phyloP scores from a whole-genome alignment of 2,888 invertebrate species.

The Napeogenes inachia region DNA sequence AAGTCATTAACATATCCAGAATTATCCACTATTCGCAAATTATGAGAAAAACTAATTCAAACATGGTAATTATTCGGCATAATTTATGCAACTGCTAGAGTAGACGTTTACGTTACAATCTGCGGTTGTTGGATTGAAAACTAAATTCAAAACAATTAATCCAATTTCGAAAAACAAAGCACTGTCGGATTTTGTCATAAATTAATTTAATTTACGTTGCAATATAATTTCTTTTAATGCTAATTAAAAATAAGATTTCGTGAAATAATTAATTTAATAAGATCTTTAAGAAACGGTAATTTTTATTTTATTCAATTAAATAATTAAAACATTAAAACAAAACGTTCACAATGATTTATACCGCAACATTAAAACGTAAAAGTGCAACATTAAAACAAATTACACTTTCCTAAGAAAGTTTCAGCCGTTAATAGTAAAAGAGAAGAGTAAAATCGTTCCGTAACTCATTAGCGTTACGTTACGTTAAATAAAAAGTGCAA shows the following conservation, averaged over 20 bases:
- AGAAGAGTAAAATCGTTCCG: slow-evolving; percentile 25
- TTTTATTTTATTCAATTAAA: too few species aligned
- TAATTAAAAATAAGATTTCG: too few species aligned
- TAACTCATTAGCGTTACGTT: slow-evolving; percentile 32
- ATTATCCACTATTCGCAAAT: too few species aligned
- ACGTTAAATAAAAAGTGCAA: slow-evolving; percentile 24
- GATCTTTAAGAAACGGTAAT: too few species aligned
- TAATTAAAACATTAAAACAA: too few species aligned
- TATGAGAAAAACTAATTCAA: too few species aligned
- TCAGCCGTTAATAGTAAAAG: slow-evolving; percentile 11
- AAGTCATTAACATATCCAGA: too few species aligned
- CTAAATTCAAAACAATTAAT: slow-evolving; percentile 9
- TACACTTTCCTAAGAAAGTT: slow-evolving; percentile 7
- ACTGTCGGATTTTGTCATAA: slow-evolving; percentile 9
- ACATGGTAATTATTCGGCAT: too few species aligned
- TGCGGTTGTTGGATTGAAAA: slow-evolving; percentile 13
- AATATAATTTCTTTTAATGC: too few species aligned
- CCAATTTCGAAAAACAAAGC: slow-evolving; percentile 15
- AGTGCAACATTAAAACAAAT: neutral
- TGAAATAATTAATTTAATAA: too few species aligned
- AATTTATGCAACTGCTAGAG: slow-evolving; percentile 2
- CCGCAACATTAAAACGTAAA: too few species aligned
- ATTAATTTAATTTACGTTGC: neutral
- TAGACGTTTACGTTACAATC: slow-evolving; percentile 17
- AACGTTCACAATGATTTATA: too few species aligned